Conservation (phyloP, 1,140 invertebrate genomes). For the Cydia strobilella region DNA sequence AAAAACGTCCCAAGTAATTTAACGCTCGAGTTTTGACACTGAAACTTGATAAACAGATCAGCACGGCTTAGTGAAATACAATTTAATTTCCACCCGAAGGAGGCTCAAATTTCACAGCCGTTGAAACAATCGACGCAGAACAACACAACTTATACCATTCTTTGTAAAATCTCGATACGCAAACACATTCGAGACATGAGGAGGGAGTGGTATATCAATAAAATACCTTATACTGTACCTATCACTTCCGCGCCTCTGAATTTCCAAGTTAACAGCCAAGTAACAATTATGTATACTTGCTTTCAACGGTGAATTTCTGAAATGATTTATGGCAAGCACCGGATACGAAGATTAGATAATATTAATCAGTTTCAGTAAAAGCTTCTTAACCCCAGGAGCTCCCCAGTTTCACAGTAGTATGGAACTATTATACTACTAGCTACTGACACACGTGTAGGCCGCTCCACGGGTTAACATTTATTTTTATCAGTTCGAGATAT, state of each 20-base stretch:
- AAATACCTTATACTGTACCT: constrained; percentile 48
- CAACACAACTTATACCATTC: constrained; percentile 11
- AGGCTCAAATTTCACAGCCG: constrained; percentile 24
- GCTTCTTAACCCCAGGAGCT: no score
- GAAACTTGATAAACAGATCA: constrained; percentile 31
- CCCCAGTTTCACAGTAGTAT: no score
- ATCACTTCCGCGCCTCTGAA: constrained; percentile 38
- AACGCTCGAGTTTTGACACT: not conserved
- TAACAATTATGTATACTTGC: not conserved
- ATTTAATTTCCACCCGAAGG: constrained; percentile 16
- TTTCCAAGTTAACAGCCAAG: not conserved
- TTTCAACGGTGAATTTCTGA: constrained; percentile 25
- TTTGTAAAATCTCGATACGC: constrained; percentile 44
- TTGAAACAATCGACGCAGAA: constrained; percentile 14
- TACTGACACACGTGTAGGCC: no score
- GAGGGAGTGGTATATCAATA: constrained; percentile 46
- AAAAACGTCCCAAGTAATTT: constrained; percentile 27
- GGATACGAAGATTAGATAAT: not conserved
- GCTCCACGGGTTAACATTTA: not conserved
- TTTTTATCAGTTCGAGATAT: not conserved
- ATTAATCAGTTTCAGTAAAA: not conserved
- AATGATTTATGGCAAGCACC: constrained; percentile 3
- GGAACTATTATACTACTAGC: no score
- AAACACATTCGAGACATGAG: constrained; percentile 43
- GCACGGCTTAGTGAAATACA: constrained; percentile 24